Percentiles rank a stretch among this genome's conserved stretches.
phyloP scores from a whole-genome alignment of 2,888 invertebrate species.

The Tetheella fluctuosa region DNA sequence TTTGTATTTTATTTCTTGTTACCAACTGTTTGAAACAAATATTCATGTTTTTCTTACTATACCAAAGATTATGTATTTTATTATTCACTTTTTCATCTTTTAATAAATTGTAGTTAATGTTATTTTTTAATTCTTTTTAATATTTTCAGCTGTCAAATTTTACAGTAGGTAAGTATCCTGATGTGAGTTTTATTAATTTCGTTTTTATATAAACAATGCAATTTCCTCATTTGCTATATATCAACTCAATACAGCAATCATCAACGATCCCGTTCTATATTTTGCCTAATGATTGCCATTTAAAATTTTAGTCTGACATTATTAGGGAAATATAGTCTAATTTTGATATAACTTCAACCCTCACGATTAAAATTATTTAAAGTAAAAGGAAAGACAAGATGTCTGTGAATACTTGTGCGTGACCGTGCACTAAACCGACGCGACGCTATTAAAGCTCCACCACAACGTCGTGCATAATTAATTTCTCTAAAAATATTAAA shows the following conservation, averaged over 20 bases:
- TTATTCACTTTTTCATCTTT: neutral
- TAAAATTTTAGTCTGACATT: too few relatives aligned
- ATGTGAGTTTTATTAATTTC: too few relatives aligned
- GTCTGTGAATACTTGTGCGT: conserved; percentile 28
- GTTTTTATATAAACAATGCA: too few relatives aligned
- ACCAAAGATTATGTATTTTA: neutral
- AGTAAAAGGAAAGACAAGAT: conserved; percentile 12
- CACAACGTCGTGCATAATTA: conserved; percentile 23
- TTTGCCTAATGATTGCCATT: too few relatives aligned
- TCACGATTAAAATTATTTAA: conserved; percentile 7
- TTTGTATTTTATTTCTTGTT: neutral
- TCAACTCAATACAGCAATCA: too few relatives aligned
- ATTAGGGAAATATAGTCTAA: too few relatives aligned
- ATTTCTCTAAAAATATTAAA: conserved; percentile 13
- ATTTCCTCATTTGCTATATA: too few relatives aligned
- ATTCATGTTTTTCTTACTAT: neutral
- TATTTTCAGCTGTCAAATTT: too few relatives aligned
- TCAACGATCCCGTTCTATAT: too few relatives aligned
- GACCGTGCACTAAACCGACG: conserved; percentile 42
- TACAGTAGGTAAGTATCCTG: too few relatives aligned
- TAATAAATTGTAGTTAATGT: neutral
- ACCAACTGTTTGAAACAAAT: neutral
- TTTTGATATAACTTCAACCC: too few relatives aligned
- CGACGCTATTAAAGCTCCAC: conserved; percentile 9
- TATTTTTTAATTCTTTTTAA: neutral